These are phyloP conservation scores for Drosophila subpulchrella DNA, from an alignment of 1,140 invertebrate genomes.

Conservation along the genomic window DNA sequence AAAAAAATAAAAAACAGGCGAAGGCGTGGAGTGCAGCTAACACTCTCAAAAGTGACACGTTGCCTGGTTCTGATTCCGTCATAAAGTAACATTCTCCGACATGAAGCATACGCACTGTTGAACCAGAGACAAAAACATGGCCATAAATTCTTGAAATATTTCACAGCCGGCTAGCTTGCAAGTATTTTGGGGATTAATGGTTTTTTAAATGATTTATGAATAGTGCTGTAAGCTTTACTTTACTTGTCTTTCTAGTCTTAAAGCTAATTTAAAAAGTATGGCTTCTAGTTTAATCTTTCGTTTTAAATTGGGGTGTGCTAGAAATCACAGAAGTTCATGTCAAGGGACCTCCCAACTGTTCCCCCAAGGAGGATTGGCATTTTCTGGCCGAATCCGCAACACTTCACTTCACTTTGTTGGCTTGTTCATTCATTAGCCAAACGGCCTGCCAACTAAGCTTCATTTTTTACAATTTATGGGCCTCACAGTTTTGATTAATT, in stretches of 20 bases:
- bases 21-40: slow-evolving; percentile 29
- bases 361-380: slow-evolving; percentile 1
- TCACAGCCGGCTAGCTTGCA: neutral
- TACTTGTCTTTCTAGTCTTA: too few relatives aligned
- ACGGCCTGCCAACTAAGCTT: slow-evolving; percentile 48
- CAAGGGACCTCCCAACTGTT: neutral
- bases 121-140: neutral
- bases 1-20: slow-evolving; percentile 3
- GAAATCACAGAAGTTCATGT: slow-evolving; percentile 4
- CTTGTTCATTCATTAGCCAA: slow-evolving; percentile 61
- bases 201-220: neutral
- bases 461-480: slow-evolving; percentile 70
- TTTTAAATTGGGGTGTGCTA: neutral
- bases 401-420: slow-evolving; percentile 47
- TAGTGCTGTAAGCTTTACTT: neutral
- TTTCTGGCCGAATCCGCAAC: slow-evolving; percentile 13
- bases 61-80: slow-evolving; percentile 9
- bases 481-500: slow-evolving; percentile 70
- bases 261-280: too few relatives aligned
- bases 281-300: too few relatives aligned
- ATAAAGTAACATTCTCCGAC: slow-evolving; percentile 4
- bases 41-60: slow-evolving; percentile 7
- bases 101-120: slow-evolving; percentile 66
- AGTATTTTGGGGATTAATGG: neutral
- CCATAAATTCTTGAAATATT: neutral